Base-by-base conservation (phyloP, 2,113 vertebrate genomes). In the Ammodytes dubius region DNA sequence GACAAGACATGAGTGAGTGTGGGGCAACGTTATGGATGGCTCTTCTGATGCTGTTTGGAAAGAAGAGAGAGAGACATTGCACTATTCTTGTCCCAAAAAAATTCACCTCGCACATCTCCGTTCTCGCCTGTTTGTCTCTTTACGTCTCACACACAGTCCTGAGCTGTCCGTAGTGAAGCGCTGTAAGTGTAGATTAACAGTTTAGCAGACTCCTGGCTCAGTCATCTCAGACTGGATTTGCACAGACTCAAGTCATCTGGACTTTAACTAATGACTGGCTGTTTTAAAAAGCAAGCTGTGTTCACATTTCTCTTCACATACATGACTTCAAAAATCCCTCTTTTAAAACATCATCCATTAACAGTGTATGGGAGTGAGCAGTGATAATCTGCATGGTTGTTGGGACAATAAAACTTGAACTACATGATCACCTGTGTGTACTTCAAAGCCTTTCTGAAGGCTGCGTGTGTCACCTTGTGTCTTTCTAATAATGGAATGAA, bases 321-420 rank as follows among this genome's bases (percentile, higher is more conserved):
- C 8, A 42, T 7, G 35, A 4, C 9, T 53, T 45, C 2, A 58
- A 66, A 54, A 10, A 3, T 19, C 35, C 54, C 39, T 50, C 43
- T 68, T 10, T 64, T 56, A 53, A 72, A 70, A 37, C 52, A 8
- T 56, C 6, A 66, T 19, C 46, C 12, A 8, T 35, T 9, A 14
- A n/a, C 57, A 45, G 39, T 64, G 27, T 46, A 53, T 40, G 13
- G 9, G 60, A 63, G 40, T 53, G 46, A 47, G 63, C 59, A 57
- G 47, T 11, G 7, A 56, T 71, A 54, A 87, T 47, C 40, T 17
- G 52, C 70, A 13, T 81, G 43, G 13, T 19, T 67, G 60, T 60
- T 68, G 15, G 50, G 63, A 74, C 69, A 89, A 82, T 75, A 56
- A 81, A 90, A 84, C 75, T 77, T 89, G 87, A 89, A 75, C 57